phyloP scores from a whole-genome alignment of 64 coral and sea anemone genomes.

The Actinia equina region DNA sequence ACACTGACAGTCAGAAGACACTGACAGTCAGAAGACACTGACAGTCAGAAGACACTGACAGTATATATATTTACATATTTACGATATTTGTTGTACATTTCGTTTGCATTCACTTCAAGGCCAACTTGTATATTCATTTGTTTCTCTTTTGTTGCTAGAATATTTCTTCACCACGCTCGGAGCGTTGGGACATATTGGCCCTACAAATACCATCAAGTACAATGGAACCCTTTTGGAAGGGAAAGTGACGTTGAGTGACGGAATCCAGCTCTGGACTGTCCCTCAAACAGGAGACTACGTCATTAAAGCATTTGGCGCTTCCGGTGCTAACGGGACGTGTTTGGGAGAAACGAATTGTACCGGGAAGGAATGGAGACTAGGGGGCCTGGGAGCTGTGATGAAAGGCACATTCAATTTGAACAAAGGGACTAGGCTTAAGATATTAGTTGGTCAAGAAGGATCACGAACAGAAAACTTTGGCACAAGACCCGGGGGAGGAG shows the following conservation, averaged over 20 bases:
- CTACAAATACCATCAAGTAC: conserved; percentile 34
- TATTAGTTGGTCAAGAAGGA: conserved; percentile 76
- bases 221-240: conserved; percentile 39
- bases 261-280: conserved; percentile 62
- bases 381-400: conserved; percentile 54
- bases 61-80: no score
- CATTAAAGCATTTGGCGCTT: conserved; percentile 62
- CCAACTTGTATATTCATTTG: no score
- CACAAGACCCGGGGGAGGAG: conserved; percentile 46
- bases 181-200: conserved; percentile 31
- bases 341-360: background rate
- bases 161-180: conserved; percentile 54
- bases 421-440: conserved; percentile 54
- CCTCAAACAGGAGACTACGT: conserved; percentile 51
- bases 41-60: no score
- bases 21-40: no score
- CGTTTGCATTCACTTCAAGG: no score
- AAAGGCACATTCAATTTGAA: conserved; percentile 54
- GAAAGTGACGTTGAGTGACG: conserved; percentile 20
- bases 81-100: no score
- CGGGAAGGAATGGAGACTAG: conserved; percentile 3
- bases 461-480: background rate
- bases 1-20: no score
- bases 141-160: background rate
- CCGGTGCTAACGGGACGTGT: conserved; percentile 18